These are phyloP conservation scores for Drosophila flavopinicola DNA, from an alignment of 2,888 invertebrate genomes.

Conservation along the genomic window DNA sequence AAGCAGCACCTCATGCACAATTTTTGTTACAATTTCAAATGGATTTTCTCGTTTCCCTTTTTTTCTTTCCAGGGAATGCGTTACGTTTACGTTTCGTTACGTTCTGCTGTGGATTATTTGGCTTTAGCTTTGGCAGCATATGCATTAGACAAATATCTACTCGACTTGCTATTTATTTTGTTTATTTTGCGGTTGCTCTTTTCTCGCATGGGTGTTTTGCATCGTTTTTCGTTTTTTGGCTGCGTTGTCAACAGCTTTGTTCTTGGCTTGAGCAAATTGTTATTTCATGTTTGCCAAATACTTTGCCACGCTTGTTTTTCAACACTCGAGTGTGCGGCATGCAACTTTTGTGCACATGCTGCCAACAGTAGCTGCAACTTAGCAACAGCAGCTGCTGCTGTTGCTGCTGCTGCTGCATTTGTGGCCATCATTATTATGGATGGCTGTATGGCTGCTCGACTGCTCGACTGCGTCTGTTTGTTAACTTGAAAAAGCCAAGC, in stretches of 20 bases:
- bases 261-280: slow-evolving; percentile 66
- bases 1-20: slow-evolving; percentile 38
- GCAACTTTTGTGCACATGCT: slow-evolving; percentile 54
- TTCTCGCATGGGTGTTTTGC: slow-evolving; percentile 3
- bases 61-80: slow-evolving; percentile 22
- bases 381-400: slow-evolving; percentile 15
- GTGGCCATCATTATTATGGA: slow-evolving; percentile 60
- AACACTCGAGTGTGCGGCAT: slow-evolving; percentile 38
- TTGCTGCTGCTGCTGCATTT: slow-evolving; percentile 25
- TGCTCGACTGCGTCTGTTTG: slow-evolving; percentile 42
- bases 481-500: slow-evolving; percentile 54
- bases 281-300: slow-evolving; percentile 75
- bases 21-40: slow-evolving; percentile 71
- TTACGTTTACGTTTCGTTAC: slow-evolving; percentile 59
- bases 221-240: slow-evolving; percentile 16
- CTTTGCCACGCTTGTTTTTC: slow-evolving; percentile 71
- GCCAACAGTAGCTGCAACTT: slow-evolving; percentile 20
- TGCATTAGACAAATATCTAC: slow-evolving; percentile 59
- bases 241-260: slow-evolving; percentile 64
- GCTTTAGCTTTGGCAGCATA: slow-evolving; percentile 52
- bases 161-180: slow-evolving; percentile 65
- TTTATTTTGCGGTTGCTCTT: slow-evolving; percentile 60
- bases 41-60: slow-evolving; percentile 26
- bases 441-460: slow-evolving; percentile 32
- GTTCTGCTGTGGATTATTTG: slow-evolving; percentile 54